These are phyloP conservation scores for Acanthis flammea DNA, from an alignment of 2,797 vertebrate genomes.

Conservation along the genomic window DNA sequence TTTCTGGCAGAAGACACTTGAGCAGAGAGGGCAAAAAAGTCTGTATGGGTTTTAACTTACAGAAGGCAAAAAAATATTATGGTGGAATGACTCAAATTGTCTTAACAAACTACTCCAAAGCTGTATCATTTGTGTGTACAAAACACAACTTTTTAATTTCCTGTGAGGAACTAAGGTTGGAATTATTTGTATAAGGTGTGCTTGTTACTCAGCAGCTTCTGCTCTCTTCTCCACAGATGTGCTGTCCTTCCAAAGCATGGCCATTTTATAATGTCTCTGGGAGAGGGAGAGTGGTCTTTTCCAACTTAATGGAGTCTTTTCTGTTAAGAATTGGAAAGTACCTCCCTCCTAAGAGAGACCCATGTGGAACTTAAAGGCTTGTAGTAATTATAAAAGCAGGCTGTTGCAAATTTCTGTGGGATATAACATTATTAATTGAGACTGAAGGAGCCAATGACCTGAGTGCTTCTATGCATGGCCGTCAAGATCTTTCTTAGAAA, in stretches of 20 bases:
- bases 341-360: background rate
- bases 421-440: background rate
- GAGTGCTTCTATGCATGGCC: background rate
- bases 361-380: background rate
- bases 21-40: background rate
- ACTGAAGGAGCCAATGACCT: background rate
- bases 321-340: background rate
- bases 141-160: background rate
- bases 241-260: background rate
- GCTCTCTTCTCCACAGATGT: background rate
- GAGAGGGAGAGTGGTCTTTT: background rate
- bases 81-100: background rate
- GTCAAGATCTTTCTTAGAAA: background rate
- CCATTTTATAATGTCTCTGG: background rate
- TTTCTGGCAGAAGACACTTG: background rate
- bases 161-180: background rate
- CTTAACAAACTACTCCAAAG: background rate
- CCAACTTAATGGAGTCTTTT: background rate
- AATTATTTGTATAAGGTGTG: background rate
- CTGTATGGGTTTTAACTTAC: background rate
- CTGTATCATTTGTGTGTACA: background rate
- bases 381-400: background rate
- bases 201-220: background rate
- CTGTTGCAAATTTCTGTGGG: background rate
- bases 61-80: background rate